Base-by-base conservation (phyloP, 2,888 invertebrate genomes). In the Platynereis dumerilii region DNA sequence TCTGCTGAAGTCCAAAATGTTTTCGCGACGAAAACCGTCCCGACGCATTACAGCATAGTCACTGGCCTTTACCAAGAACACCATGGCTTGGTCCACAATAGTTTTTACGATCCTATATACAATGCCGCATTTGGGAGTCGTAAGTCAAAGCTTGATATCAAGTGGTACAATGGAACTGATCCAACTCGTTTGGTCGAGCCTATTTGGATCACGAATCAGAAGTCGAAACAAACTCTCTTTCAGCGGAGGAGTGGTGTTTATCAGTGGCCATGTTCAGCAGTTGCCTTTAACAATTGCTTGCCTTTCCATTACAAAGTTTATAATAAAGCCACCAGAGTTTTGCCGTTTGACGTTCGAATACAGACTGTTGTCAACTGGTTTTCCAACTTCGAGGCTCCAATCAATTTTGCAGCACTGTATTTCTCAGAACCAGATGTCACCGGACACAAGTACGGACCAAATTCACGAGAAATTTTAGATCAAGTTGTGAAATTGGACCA, bases 41-140 rank as follows among this genome's bases (percentile, higher is more conserved):
- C 91, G 0, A 91, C 91, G 83, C 91, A 91, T 82, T 89, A 89
- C 75, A 87, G 90, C 0, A 89, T 91, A 62, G 89, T 88, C 0
- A 92, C 84, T 5, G 83, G 83, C 26, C 58, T 79, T 20, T 90
- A 88, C 76, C 86, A 88, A 0, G 90, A 90, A 79, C 86, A 83
- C 20, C 91, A 91, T 82, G 91, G 91, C 0, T 88, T 91, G 39
- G 80, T 90, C 1, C 90, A 87, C 12, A 91, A 89, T 78, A 76
- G 77, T 29, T 86, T 88, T 73, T 90, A 86, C 75, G 89, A 90
- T 78, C 85, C 86, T 78, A n/a, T 20, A 10, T 48, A n/a, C 22
- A 48, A 5, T 48, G 74, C 77, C 56, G 60, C 60, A 1, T 69
- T 69, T 52, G 7, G 42, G 17, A 48, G 48, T 48, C 3, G 7